These are phyloP conservation scores for Melospiza georgiana DNA, from an alignment of 2,113 vertebrate genomes.

Conservation along the genomic window DNA sequence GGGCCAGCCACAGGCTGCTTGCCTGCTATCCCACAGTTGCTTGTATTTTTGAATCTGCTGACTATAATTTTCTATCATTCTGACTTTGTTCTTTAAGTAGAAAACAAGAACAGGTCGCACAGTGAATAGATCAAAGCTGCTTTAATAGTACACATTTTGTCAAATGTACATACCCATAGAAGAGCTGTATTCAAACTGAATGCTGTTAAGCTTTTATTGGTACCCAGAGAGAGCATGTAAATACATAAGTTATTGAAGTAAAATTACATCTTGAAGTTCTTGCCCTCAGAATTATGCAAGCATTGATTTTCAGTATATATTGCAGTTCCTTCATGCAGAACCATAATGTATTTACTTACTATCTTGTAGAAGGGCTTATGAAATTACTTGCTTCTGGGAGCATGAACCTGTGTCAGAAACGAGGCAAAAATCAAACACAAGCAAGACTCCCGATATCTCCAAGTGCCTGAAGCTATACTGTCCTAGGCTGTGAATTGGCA, in stretches of 20 bases:
- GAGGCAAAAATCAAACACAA: not conserved
- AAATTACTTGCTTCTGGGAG: constrained; percentile 16
- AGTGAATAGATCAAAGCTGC: not conserved
- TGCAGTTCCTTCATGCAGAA: constrained; percentile 33
- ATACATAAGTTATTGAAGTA: not conserved
- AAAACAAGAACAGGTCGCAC: not conserved
- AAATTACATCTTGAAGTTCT: constrained; percentile 17
- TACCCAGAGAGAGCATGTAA: not conserved
- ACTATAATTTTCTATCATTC: not conserved
- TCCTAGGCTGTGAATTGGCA: not conserved
- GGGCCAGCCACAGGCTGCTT: not conserved
- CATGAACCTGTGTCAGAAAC: not conserved
- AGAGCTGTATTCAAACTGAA: not conserved
- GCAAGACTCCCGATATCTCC: not conserved
- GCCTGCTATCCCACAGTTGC: not conserved
- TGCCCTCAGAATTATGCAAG: constrained; percentile 8
- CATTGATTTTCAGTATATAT: constrained; percentile 35
- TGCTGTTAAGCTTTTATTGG: constrained; percentile 18
- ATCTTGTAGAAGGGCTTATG: not conserved
- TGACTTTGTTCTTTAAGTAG: not conserved
- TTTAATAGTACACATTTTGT: not conserved
- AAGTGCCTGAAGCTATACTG: not conserved
- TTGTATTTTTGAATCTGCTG: not conserved
- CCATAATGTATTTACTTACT: constrained; percentile 4
- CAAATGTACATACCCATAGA: not conserved